These are phyloP conservation scores for Urocolius indicus DNA, from an alignment of 2,113 vertebrate species.

Conservation along the genomic window DNA sequence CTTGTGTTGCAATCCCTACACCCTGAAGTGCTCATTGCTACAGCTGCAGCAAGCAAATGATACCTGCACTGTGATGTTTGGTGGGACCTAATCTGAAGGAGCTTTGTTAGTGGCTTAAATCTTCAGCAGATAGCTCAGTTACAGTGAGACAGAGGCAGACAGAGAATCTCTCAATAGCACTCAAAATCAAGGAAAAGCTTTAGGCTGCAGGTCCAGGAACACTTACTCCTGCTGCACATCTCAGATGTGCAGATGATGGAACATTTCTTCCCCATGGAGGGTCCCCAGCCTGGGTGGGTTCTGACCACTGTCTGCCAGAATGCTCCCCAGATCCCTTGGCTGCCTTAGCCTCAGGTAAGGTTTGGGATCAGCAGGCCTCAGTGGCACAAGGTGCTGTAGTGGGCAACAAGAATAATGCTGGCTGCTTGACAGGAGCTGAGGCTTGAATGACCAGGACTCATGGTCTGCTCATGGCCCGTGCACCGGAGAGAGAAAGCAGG, in stretches of 20 bases:
- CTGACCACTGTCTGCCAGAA: neutral
- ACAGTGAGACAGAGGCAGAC: neutral
- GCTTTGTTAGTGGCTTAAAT: neutral
- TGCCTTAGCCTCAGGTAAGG: neutral
- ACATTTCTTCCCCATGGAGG: neutral
- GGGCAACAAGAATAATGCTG: neutral
- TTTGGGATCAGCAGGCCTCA: neutral
- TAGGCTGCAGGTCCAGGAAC: neutral
- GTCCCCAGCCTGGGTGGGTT: neutral
- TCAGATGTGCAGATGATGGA: neutral
- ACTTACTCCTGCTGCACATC: neutral
- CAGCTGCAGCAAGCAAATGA: neutral
- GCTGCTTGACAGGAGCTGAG: neutral
- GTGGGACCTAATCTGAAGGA: fast-evolving
- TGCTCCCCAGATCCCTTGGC: neutral
- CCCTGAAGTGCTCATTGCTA: neutral
- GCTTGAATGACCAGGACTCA: neutral
- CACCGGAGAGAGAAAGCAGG: neutral
- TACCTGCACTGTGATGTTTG: neutral
- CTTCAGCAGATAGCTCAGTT: neutral
- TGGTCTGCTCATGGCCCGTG: neutral
- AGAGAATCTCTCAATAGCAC: neutral
- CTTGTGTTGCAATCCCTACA: neutral
- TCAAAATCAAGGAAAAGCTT: neutral
- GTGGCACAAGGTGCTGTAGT: neutral